phyloP scores from a whole-genome alignment of 2,797 vertebrate genomes.

The Thaleichthys pacificus region DNA sequence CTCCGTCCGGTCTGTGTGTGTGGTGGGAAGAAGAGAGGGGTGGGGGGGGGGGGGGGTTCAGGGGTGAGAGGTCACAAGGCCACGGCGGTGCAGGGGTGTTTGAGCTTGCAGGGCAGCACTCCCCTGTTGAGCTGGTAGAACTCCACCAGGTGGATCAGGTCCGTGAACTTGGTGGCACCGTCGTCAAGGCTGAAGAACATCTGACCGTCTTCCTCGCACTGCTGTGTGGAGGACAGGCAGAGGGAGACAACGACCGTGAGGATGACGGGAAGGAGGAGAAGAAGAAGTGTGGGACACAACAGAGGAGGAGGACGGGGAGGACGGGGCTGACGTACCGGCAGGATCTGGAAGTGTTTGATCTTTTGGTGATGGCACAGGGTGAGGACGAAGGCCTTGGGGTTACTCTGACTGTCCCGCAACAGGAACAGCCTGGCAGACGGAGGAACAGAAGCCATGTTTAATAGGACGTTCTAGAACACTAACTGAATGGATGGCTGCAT shows the following conservation, averaged over 20 bases:
- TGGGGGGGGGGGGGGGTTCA: conserved; percentile 22
- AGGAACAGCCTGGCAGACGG: conserved; percentile 85
- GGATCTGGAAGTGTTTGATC: conserved; percentile 99
- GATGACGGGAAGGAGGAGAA: neutral
- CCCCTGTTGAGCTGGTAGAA: conserved; percentile 99
- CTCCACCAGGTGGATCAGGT: conserved; percentile 98
- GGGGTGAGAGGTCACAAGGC: conserved; percentile 87
- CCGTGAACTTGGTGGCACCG: conserved; percentile 95
- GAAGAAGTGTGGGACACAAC: neutral
- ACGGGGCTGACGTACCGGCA: conserved; percentile 84
- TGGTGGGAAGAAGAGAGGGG: conserved; percentile 9
- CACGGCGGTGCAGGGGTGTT: conserved; percentile 96
- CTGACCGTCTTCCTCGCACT: conserved; percentile 97
- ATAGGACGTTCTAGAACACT: neutral
- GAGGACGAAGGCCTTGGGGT: conserved; percentile 97
- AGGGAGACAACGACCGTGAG: neutral
- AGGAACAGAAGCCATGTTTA: neutral
- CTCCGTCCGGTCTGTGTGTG: conserved; percentile 21
- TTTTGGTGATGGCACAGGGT: conserved; percentile 99
- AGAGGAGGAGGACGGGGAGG: neutral
- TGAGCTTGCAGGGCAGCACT: conserved; percentile 96
- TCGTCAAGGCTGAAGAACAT: conserved; percentile 97
- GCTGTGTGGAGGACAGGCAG: neutral
- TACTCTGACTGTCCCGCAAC: conserved; percentile 97
- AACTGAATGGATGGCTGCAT: neutral